Conservation (phyloP, 1,140 invertebrate genomes). For the Apolygus lucorum region DNA sequence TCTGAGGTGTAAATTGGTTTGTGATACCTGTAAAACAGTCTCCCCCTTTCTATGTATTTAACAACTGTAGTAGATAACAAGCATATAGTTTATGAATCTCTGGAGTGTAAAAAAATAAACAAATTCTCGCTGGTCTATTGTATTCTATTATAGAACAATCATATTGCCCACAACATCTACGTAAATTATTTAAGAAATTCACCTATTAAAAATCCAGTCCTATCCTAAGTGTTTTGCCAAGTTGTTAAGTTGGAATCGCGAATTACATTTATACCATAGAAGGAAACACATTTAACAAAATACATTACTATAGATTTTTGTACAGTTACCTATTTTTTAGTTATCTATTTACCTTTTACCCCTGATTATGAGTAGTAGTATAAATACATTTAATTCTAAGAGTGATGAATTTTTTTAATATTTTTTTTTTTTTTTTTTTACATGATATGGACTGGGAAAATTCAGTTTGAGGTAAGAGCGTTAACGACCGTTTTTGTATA, state of each 20-base stretch:
- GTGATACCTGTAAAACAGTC: slow-evolving; percentile 25
- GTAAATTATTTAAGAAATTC: slow-evolving; percentile 4
- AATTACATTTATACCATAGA: slow-evolving; percentile 14
- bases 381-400: neutral
- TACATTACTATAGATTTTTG: slow-evolving; percentile 26
- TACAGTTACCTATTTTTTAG: slow-evolving; percentile 25
- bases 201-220: slow-evolving; percentile 4
- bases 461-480: slow-evolving; percentile 7
- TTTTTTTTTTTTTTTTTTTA: slow-evolving; percentile 19
- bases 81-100: slow-evolving; percentile 24
- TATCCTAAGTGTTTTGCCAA: slow-evolving; percentile 22
- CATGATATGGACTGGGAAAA: slow-evolving; percentile 28
- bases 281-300: slow-evolving; percentile 28
- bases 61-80: slow-evolving; percentile 28
- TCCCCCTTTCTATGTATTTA: slow-evolving; percentile 25
- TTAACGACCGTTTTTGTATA: neutral
- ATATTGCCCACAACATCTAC: slow-evolving; percentile 23
- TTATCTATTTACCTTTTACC: slow-evolving; percentile 28
- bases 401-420: slow-evolving; percentile 23
- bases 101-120: slow-evolving; percentile 26
- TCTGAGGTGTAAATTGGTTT: slow-evolving; percentile 25
- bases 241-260: slow-evolving; percentile 22
- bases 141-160: slow-evolving; percentile 23
- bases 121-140: slow-evolving; percentile 29
- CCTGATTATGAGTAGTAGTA: slow-evolving; percentile 26